Base-by-base conservation (phyloP, 1,140 invertebrate genomes). In the Gryon sp. region DNA sequence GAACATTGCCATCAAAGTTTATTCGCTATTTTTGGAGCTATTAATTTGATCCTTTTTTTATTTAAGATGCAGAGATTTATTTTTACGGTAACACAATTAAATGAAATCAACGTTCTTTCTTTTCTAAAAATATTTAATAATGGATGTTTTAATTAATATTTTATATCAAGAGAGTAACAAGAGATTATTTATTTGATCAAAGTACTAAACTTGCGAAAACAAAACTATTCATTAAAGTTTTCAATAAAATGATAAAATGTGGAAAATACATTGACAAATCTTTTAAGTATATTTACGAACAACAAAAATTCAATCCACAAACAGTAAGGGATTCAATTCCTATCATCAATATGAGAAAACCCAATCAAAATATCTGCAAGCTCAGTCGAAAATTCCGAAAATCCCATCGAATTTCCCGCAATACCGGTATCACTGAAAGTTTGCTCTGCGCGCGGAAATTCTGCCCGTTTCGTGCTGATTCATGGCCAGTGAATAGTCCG, bases 331-430 rank as follows among this genome's bases (percentile, higher is more conserved):
- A 18, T 15, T 40, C 2, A 30, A 30, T 40, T 40, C 36, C 15
- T 40, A 0, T 18, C 15, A 40, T 2, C 11, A 36, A 46, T 16
- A 18, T 24, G n/a, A 22, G n/a, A 34, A 46, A 45, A 55, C 18
- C 38, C 6, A 46, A 66, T 66, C 38, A 53, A 66, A 66, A 30
- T 66, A 66, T 45, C 24, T 34, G 4, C n/a, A 4, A 66, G 50
- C 19, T 45, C 28, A 66, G 48, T 55, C 5, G 18, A 32, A 28
- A 53, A 66, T 66, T 34, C 36, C 12, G 16, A 18, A 63, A 63
- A 63, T 63, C 60, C 26, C 18, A 32, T 43, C 36, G 24, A 63
- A 40, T 38, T 62, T 50, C 19, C 24, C 28, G 48, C 9, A 34
- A 65, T 40, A 53, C 50, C 50, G 24, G 50, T 18, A 66, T 55